Conservation (phyloP, 2,113 vertebrate species). For the Mungos mungo region DNA sequence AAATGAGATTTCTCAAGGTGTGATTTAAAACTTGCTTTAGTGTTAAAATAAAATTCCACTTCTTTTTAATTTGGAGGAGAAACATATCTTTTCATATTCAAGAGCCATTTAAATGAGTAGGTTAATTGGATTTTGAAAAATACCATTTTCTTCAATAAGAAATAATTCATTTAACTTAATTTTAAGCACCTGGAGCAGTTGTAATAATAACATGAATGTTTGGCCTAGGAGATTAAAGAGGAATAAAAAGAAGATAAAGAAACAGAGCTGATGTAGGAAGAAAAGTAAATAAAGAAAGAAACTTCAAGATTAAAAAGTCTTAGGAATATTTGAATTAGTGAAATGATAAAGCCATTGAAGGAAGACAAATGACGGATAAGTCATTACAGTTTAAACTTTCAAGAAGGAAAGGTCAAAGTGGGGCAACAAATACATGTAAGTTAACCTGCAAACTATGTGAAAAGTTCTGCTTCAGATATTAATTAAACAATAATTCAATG, state of each 20-base stretch:
- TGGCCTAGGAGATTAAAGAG: constrained; percentile 77
- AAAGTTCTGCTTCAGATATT: background rate
- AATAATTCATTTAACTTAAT: constrained; percentile 74
- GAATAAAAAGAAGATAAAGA: constrained; percentile 69
- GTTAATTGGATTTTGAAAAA: constrained; percentile 83
- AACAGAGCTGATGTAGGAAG: constrained; percentile 54
- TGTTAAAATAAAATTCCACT: constrained; percentile 37
- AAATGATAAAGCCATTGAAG: constrained; percentile 64
- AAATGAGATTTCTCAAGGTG: background rate
- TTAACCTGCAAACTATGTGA: background rate
- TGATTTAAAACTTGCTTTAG: background rate
- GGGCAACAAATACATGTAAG: background rate
- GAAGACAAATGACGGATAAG: constrained; percentile 75
- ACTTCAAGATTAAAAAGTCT: constrained; percentile 67
- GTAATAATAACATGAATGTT: constrained; percentile 76
- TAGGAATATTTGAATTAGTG: constrained; percentile 71
- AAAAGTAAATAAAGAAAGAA: constrained; percentile 75
- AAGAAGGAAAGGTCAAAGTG: background rate
- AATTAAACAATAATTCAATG: background rate
- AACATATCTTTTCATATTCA: constrained; percentile 31
- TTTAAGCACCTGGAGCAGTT: constrained; percentile 78
- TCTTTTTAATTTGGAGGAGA: constrained; percentile 67
- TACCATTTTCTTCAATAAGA: constrained; percentile 72
- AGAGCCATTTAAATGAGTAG: constrained; percentile 63
- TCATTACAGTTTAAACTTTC: background rate